These are phyloP conservation scores for Harpagifer antarcticus DNA, from an alignment of 2,797 vertebrate genomes.

Conservation along the genomic window DNA sequence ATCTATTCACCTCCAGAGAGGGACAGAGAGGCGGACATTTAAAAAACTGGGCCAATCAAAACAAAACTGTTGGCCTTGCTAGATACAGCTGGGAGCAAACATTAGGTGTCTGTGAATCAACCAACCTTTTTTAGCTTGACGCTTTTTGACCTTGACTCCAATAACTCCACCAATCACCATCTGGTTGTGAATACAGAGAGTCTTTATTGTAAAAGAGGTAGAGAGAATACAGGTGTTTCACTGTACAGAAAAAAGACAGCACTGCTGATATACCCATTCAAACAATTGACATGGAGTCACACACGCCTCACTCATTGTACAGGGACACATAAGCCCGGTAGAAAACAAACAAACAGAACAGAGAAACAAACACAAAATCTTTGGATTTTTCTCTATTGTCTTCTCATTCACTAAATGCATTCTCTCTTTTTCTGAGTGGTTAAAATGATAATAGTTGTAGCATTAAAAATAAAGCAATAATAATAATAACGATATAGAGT, in stretches of 20 bases:
- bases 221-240: constrained; percentile 91
- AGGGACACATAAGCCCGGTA: constrained; percentile 75
- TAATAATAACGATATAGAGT: constrained; percentile 77
- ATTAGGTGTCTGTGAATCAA: not conserved
- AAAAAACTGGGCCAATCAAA: not conserved
- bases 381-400: constrained; percentile 89
- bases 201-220: constrained; percentile 93
- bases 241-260: constrained; percentile 90
- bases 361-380: constrained; percentile 85
- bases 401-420: constrained; percentile 79
- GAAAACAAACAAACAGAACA: constrained; percentile 74
- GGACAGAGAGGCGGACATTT: not conserved
- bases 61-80: no score
- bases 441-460: constrained; percentile 77
- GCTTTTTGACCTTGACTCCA: not conserved
- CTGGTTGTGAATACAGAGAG: constrained; percentile 86
- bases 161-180: not conserved
- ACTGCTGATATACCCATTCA: constrained; percentile 86
- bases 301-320: constrained; percentile 72
- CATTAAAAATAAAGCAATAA: constrained; percentile 81
- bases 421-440: constrained; percentile 78
- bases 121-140: not conserved
- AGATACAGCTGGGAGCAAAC: not conserved
- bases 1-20: not conserved
- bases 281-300: constrained; percentile 76